phyloP scores from a whole-genome alignment of 2,113 vertebrate species.

The Machaerirhynchus nigripectus region DNA sequence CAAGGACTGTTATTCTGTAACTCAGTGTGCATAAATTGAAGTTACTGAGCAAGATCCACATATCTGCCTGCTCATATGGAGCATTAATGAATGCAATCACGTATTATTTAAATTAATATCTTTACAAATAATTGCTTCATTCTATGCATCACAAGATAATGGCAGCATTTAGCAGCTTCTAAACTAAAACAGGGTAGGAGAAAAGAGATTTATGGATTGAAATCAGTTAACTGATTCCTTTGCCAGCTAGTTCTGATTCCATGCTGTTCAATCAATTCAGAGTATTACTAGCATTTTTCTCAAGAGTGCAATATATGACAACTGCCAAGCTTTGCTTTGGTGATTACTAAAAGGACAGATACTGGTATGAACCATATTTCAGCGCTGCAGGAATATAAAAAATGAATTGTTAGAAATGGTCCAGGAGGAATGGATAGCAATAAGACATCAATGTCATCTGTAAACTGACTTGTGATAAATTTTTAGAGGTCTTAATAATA shows the following conservation, averaged over 20 bases:
- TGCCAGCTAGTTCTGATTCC: conserved; percentile 61
- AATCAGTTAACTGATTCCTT: conserved; percentile 52
- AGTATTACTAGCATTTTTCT: conserved; percentile 73
- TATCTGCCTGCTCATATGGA: neutral
- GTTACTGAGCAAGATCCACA: neutral
- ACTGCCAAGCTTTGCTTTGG: conserved; percentile 75
- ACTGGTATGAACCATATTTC: conserved; percentile 71
- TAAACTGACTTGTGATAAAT: conserved; percentile 76
- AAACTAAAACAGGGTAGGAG: conserved; percentile 1
- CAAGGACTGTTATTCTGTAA: neutral
- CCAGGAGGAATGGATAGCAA: conserved; percentile 71
- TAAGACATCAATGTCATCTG: conserved; percentile 76
- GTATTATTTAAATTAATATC: conserved; percentile 28
- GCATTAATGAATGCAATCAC: conserved; percentile 1
- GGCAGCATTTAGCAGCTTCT: conserved; percentile 20
- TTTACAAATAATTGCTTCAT: conserved; percentile 42
- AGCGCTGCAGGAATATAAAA: conserved; percentile 70
- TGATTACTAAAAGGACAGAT: conserved; percentile 75
- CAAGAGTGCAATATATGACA: conserved; percentile 72
- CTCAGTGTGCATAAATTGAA: neutral
- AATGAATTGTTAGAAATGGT: conserved; percentile 68
- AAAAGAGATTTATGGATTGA: conserved; percentile 27
- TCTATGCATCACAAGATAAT: conserved; percentile 37
- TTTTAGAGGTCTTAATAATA: conserved; percentile 67
- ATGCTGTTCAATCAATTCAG: conserved; percentile 71